Evolutionary conservation across 92 coral and sea anemone genomes (phyloP), one percentile per base, ranked within the genome.

Genomic region (Siderastrea radians): DNA sequence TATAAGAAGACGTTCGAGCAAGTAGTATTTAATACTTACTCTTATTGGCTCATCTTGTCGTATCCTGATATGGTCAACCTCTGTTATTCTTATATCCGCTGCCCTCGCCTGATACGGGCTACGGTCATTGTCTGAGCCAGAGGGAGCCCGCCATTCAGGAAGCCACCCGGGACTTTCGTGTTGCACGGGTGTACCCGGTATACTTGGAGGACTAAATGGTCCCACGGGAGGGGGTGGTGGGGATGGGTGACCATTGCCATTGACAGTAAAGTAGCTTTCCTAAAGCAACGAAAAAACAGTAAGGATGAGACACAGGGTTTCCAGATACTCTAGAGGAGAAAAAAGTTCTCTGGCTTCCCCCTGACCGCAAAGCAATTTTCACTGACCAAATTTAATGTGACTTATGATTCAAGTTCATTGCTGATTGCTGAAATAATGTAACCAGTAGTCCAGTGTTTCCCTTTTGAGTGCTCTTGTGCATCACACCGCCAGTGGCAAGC

Each of bases 21-120:
- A 26, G 38, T 26, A 26, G 38, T 26, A 26, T 26, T 26, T 26
- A 50, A 1, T 74, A 87, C 80, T 54, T 49, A 91, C 94, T 69
- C 47, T 16, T 19, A 91, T 91, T 4, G 81, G 81, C 7, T 90
- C 84, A 12, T 69, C 63, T 8, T 6, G 75, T 16, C 52, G 82
- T 13, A 61, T 67, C 66, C 65, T 54, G 26, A 73, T n/a, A 38
- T 19, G 88, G 66, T 92, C 90, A 3, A 86, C 74, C 50, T 93
- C 96, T 8, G 89, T 89, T 74, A 93, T 77, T 9, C 64, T 89
- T 13, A 93, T 90, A 50, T 90, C 87, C 48, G 74, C 88, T 12
- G 45, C 72, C 71, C 80, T 80, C 19, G 95, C 93, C 69, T 72
- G 91, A 60, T 49, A 48, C 3, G 96, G 93, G 77, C 93, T 93